Conservation (phyloP, 2,113 vertebrate species). For the Macquaria ambigua region DNA sequence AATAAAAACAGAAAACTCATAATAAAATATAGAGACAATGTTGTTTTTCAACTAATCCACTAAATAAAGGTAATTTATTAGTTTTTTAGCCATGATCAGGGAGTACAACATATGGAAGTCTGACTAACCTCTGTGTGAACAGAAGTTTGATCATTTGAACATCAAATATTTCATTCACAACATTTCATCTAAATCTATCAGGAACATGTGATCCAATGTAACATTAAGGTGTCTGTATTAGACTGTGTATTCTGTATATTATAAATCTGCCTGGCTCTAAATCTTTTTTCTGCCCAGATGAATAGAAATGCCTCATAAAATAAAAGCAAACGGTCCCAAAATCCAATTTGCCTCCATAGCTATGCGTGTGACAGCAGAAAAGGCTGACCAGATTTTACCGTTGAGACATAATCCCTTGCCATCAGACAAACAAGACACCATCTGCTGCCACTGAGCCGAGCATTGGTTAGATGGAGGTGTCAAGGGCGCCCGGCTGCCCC, state of each 20-base stretch:
- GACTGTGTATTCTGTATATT: not conserved
- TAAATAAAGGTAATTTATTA: not conserved
- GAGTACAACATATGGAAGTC: not conserved
- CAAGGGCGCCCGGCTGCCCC: conserved; percentile 72
- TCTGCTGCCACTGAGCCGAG: conserved; percentile 83
- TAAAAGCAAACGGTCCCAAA: conserved; percentile 43
- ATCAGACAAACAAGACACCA: conserved; percentile 84
- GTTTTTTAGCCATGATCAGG: not conserved
- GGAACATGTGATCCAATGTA: not conserved
- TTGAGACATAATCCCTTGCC: conserved; percentile 79
- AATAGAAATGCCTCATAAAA: conserved; percentile 38
- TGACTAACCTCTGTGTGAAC: not conserved
- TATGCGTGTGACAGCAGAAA: conserved; percentile 65
- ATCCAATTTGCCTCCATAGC: conserved; percentile 55
- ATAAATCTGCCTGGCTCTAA: not conserved
- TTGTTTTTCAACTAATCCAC: not conserved
- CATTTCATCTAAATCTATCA: not conserved
- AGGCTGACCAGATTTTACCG: conserved; percentile 73
- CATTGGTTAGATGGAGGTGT: conserved; percentile 73
- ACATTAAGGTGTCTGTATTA: conserved; percentile 1
- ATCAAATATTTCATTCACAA: not conserved
- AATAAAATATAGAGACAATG: not conserved
- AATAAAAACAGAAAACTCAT: not conserved
- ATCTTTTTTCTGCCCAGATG: not conserved
- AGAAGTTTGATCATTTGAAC: not conserved